Conservation (phyloP, 2,888 invertebrate genomes). For the Bimastos eiseni region DNA sequence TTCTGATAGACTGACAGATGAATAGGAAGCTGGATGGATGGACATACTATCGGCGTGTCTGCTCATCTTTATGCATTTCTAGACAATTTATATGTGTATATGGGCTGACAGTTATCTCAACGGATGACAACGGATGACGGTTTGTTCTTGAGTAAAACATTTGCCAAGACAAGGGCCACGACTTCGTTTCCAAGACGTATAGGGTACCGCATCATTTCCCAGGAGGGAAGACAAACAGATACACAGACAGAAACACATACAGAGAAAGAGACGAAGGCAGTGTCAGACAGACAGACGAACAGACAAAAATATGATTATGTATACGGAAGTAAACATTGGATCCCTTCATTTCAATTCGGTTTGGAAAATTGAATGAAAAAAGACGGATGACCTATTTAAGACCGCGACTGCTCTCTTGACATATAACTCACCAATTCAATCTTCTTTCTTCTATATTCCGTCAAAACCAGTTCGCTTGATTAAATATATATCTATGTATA, state of each 20-base stretch:
- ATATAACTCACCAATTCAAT: neutral
- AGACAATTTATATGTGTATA: neutral
- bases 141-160: neutral
- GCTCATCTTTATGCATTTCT: neutral
- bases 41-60: no score
- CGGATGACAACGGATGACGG: no score
- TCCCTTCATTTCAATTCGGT: neutral
- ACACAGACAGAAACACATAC: neutral
- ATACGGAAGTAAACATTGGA: neutral
- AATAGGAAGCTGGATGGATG: no score
- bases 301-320: neutral
- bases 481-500: neutral
- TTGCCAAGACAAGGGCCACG: neutral
- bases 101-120: neutral
- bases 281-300: neutral
- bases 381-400: neutral
- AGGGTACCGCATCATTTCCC: neutral
- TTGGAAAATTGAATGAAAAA: constrained; percentile 8
- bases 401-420: neutral
- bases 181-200: neutral
- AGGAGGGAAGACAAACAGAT: no score
- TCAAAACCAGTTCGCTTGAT: constrained; percentile 4
- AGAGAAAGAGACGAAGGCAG: neutral
- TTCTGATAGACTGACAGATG: no score
- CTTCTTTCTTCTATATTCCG: neutral